Base-by-base conservation (phyloP, 2,113 vertebrate species). In the Zingel zingel region DNA sequence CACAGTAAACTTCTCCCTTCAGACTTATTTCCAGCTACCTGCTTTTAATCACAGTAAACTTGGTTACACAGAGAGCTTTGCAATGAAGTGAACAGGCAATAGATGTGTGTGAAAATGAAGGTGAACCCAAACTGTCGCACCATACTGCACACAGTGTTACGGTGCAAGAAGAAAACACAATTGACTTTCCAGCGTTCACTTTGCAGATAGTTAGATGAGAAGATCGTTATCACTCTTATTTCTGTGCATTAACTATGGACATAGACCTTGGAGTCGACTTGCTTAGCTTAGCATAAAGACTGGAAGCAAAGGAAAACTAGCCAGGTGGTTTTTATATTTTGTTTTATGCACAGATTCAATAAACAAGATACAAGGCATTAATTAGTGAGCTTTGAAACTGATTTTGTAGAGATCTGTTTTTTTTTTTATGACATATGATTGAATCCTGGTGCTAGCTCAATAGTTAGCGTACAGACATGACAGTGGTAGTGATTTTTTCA, bases 261-360 rank as follows among this genome's bases (percentile, higher is more conserved):
- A 9, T 7, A 14, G 16, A 59, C 16, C 3, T 2, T 1, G 5
- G 33, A 25, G 23, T 19, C 6, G 0, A 2, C 50, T 50, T 67
- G 45, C 63, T 45, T 48, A 74, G 61, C 43, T 50, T 81, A 69
- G 64, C 71, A 62, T 62, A 15, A 64, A 11, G 19, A 66, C 39
- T 36, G 21, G 21, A 23, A 56, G 45, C 18, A 47, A 23, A 11
- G 21, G 15, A 7, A 50, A 66, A 36, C n/a, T 21, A 30, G 74
- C 15, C 8, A 57, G 8, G 39, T 36, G 11, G 36, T 54, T 54
- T 62, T 70, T 8, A 15, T 9, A 57, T 16, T 21, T 58, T 0
- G 11, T 48, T 57, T 21, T 23, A 25, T 33, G 7, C 12, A 50
- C 7, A 9, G 7, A 71, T 45, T 63, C 30, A 63, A 18, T 13